phyloP scores from a whole-genome alignment of 2,888 invertebrate genomes.

The Drosophila percnosoma region DNA sequence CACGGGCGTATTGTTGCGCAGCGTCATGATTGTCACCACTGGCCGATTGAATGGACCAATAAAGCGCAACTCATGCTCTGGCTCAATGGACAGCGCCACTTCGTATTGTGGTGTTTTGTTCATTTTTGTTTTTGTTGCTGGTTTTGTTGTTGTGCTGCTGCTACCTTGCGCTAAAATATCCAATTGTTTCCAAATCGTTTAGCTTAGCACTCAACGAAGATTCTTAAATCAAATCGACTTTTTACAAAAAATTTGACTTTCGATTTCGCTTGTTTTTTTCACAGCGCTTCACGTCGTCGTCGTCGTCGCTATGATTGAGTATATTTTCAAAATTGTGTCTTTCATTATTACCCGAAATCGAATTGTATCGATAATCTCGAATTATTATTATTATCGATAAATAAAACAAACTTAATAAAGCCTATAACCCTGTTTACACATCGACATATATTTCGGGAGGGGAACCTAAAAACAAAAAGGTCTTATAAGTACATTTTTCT shows the following conservation, averaged over 20 bases:
- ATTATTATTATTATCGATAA: too few relatives aligned
- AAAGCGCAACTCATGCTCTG: constrained; percentile 95
- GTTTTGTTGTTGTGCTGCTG: constrained; percentile 16
- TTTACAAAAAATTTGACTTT: constrained; percentile 35
- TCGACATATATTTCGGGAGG: too few relatives aligned
- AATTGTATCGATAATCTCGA: too few relatives aligned
- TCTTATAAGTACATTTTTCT: too few relatives aligned
- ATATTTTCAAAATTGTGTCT: too few relatives aligned
- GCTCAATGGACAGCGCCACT: constrained; percentile 92
- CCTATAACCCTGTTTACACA: too few relatives aligned
- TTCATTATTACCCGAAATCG: too few relatives aligned
- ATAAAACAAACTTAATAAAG: too few relatives aligned
- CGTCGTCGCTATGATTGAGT: constrained; percentile 25
- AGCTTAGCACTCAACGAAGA: constrained; percentile 33
- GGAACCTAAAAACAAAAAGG: too few relatives aligned
- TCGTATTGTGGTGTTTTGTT: constrained; percentile 86
- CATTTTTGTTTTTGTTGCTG: constrained; percentile 20
- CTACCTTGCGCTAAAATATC: constrained; percentile 16
- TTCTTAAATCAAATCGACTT: constrained; percentile 35
- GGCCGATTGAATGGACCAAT: constrained; percentile 94
- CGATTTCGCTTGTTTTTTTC: constrained; percentile 62
- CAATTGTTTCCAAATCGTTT: constrained; percentile 14
- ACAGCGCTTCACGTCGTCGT: constrained; percentile 45
- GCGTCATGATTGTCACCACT: constrained; percentile 94
- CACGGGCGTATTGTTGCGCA: constrained; percentile 94